Conservation (phyloP, 1,140 invertebrate genomes). For the Andricus grossulariae region DNA sequence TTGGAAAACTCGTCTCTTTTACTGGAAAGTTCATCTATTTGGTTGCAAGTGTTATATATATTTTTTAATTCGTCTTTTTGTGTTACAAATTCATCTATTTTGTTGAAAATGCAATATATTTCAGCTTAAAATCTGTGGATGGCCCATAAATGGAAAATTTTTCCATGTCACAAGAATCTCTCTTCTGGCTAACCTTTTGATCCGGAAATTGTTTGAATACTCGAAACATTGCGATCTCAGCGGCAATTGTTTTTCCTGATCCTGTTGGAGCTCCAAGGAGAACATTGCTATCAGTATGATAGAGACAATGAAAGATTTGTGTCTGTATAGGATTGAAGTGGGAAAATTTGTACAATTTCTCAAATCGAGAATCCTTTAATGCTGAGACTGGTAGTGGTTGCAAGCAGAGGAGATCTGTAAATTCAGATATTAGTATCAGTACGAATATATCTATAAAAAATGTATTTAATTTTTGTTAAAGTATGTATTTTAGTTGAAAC, state of each 20-base stretch:
- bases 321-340: constrained; percentile 99
- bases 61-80: too few relatives aligned
- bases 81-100: too few relatives aligned
- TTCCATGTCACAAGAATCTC: background rate
- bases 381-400: constrained; percentile 92
- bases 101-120: too few relatives aligned
- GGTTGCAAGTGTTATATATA: too few relatives aligned
- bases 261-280: constrained; percentile 98
- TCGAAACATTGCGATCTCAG: constrained; percentile 97
- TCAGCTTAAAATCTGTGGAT: too few relatives aligned
- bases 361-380: constrained; percentile 85
- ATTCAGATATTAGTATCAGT: constrained; percentile 36
- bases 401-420: constrained; percentile 90
- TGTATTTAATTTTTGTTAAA: too few relatives aligned
- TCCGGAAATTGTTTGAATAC: constrained; percentile 90
- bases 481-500: constrained; percentile 35
- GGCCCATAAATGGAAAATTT: too few relatives aligned
- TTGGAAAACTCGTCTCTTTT: too few relatives aligned
- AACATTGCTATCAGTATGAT: constrained; percentile 96
- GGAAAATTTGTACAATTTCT: constrained; percentile 92
- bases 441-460: constrained; percentile 3
- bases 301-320: constrained; percentile 97
- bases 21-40: too few relatives aligned
- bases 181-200: constrained; percentile 81
- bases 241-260: constrained; percentile 98